Conservation (phyloP, 2,888 invertebrate genomes). For the Tromatobia lineatoria region DNA sequence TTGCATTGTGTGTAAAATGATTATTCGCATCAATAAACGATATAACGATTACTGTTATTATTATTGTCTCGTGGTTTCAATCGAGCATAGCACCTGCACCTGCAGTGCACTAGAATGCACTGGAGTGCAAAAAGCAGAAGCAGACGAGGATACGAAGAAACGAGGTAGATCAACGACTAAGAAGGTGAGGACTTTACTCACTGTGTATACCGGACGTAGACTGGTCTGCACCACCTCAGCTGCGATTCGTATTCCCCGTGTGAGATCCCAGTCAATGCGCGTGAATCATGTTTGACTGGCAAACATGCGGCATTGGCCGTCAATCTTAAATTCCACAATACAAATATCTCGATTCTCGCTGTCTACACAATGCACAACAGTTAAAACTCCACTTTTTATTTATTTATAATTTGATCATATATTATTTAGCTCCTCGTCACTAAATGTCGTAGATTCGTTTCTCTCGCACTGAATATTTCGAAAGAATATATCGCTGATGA, state of each 20-base stretch:
- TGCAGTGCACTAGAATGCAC: slow-evolving; percentile 22
- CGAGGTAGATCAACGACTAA: background rate
- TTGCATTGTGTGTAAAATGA: background rate
- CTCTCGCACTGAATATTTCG: slow-evolving; percentile 44
- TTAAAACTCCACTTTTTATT: slow-evolving; percentile 12
- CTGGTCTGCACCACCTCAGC: slow-evolving; percentile 35
- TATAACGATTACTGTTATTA: background rate
- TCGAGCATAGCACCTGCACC: slow-evolving; percentile 32
- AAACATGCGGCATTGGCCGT: slow-evolving; percentile 77
- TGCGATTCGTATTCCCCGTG: slow-evolving; percentile 50
- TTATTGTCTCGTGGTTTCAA: background rate
- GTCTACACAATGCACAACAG: slow-evolving; percentile 3
- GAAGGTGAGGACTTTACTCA: slow-evolving; percentile 44
- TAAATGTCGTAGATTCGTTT: background rate
- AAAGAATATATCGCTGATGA: slow-evolving; percentile 26
- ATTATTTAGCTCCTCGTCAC: background rate
- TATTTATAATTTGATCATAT: background rate
- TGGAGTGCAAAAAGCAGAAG: background rate
- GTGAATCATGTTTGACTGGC: slow-evolving; percentile 77
- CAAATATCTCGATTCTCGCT: background rate
- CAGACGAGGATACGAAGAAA: background rate
- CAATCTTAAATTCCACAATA: slow-evolving; percentile 24
- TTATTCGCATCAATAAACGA: background rate
- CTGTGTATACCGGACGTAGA: slow-evolving; percentile 59
- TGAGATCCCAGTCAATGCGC: slow-evolving; percentile 77